These are phyloP conservation scores for Agrochola lychnidis DNA, from an alignment of 2,888 invertebrate species.

Conservation along the genomic window DNA sequence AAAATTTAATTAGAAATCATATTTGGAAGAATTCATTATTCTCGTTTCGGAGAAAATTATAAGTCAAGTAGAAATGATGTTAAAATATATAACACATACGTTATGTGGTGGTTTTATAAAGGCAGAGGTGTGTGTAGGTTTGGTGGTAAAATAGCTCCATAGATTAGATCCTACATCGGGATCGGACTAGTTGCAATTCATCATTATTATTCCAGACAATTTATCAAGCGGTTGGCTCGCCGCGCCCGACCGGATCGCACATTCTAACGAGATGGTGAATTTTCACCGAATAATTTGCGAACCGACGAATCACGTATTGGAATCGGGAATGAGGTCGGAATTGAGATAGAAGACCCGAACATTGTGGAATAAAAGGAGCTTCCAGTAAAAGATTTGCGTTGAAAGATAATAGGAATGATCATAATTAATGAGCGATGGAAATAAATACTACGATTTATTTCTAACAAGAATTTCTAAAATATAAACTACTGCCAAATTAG, in stretches of 20 bases:
- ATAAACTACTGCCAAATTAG: slow-evolving; percentile 53
- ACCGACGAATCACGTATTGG: slow-evolving; percentile 91
- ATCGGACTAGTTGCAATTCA: slow-evolving; percentile 89
- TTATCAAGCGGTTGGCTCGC: slow-evolving; percentile 91
- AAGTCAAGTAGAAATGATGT: slow-evolving; percentile 33
- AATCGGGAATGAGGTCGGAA: slow-evolving; percentile 89
- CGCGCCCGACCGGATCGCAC: slow-evolving; percentile 87
- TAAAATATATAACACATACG: slow-evolving; percentile 11
- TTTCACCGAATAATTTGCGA: slow-evolving; percentile 91
- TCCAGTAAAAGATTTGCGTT: slow-evolving; percentile 62
- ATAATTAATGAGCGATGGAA: slow-evolving; percentile 63
- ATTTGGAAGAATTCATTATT: slow-evolving; percentile 59
- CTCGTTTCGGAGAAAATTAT: slow-evolving; percentile 42
- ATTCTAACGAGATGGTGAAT: slow-evolving; percentile 91
- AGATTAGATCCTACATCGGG: slow-evolving; percentile 86
- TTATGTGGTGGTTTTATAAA: slow-evolving; percentile 33
- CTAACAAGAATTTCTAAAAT: slow-evolving; percentile 13
- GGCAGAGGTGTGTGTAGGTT: slow-evolving; percentile 54
- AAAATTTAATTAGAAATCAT: slow-evolving; percentile 76
- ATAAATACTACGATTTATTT: slow-evolving; percentile 10
- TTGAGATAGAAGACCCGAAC: slow-evolving; percentile 90
- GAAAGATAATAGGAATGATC: slow-evolving; percentile 65
- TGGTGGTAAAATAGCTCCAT: slow-evolving; percentile 79
- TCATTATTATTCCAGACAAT: slow-evolving; percentile 91
- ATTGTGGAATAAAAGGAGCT: slow-evolving; percentile 78